Evolutionary conservation across 2,888 invertebrate genomes (phyloP), one percentile per base, ranked within the genome.

Genomic region (Noctua janthe): DNA sequence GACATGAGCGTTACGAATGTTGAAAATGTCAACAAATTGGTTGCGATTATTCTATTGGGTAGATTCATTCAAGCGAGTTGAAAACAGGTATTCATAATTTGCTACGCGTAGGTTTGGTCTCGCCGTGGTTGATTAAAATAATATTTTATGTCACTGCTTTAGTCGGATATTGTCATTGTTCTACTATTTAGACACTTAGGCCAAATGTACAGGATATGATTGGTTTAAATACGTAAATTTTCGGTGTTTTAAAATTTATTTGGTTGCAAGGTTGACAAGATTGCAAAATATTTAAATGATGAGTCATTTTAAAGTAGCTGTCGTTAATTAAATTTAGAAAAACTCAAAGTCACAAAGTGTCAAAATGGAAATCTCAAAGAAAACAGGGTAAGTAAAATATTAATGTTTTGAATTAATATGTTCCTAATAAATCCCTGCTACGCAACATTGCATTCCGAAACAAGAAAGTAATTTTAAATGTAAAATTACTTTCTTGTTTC

Each of bases 161-260:
- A 76, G 64, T 72, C 62, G 76, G 76, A 86, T 74, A 76, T 74
- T 69, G 69, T 62, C 71, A 59, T 51, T 76, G 77, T 83, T 71
- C 23, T 35, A 39, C 3, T 69, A 49, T 29, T 47, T 47, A 69
- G 47, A n/a, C 35, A 39, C 39, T 43, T 59, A 66, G 7, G 11
- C 15, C 20, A 39, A 74, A 23, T 59, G 10, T 20, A 47, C 35
- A 39, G 51, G 23, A 47, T 64, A 43, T 67, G 23, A 67, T n/a
- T 47, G 20, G n/a, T 20, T 20, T 8, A n/a, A n/a, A 81, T 54
- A 20, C 49, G 15, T 8, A 23, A 70, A 29, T 39, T 13, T 39
- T 62, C 13, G 13, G 17, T 70, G 8, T 71, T 69, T n/a, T 74
- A 29, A 13, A 66, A 10, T 66, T 66, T 39, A 1, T 13, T 67